phyloP scores from a whole-genome alignment of 92 coral and sea anemone genomes.

The Metridium senile region DNA sequence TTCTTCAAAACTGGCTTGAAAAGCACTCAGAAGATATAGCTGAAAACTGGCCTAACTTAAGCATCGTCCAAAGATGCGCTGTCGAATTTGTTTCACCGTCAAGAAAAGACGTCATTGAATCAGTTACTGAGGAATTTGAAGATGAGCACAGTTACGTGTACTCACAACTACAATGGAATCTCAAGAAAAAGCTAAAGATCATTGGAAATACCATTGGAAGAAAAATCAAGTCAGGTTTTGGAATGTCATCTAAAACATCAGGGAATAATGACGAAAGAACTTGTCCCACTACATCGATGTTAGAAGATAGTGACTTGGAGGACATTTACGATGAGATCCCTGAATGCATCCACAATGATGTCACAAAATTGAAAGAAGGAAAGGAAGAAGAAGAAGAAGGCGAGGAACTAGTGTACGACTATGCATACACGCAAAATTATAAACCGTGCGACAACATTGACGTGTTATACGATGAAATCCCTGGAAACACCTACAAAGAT shows the following conservation, averaged over 20 bases:
- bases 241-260: background rate
- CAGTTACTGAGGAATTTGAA: background rate
- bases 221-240: background rate
- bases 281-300: background rate
- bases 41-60: slow-evolving; percentile 3
- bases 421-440: too few relatives aligned
- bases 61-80: background rate
- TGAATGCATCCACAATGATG: background rate
- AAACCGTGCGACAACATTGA: too few relatives aligned
- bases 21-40: background rate
- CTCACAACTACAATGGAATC: background rate
- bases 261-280: background rate
- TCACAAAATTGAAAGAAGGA: background rate
- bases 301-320: too few relatives aligned
- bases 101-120: background rate
- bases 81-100: background rate
- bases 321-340: too few relatives aligned
- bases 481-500: background rate
- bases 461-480: too few relatives aligned
- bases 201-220: background rate
- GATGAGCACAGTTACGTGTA: background rate
- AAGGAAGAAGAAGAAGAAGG: background rate
- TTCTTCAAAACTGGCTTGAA: slow-evolving; percentile 6
- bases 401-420: too few relatives aligned
- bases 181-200: background rate